Percentiles rank a stretch among this genome's conserved stretches.
phyloP scores from a whole-genome alignment of 2,888 invertebrate species.

The Pterostichus niger region DNA sequence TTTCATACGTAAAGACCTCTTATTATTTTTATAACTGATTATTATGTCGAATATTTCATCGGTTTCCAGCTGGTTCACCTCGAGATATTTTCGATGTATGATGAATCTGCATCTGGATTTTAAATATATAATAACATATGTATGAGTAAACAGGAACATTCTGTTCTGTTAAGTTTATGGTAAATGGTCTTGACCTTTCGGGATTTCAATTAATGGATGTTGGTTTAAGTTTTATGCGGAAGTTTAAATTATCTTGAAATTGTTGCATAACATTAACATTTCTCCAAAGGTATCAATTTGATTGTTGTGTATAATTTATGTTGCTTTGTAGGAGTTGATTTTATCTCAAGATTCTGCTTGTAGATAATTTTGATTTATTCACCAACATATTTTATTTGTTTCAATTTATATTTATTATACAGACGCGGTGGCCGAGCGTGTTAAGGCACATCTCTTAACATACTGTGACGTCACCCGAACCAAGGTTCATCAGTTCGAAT shows the following conservation, averaged over 20 bases:
- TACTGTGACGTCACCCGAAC: too few species aligned
- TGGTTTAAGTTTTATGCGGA: constrained; percentile 14
- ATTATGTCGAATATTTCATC: constrained; percentile 45
- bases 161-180: constrained; percentile 12
- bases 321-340: background rate
- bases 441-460: too few species aligned
- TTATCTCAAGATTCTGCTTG: background rate
- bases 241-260: constrained; percentile 34
- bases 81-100: constrained; percentile 16
- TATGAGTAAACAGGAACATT: constrained; percentile 30
- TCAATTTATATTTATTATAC: background rate
- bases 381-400: constrained; percentile 29
- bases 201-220: constrained; percentile 28
- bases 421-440: too few species aligned
- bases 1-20: constrained; percentile 2
- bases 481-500: too few species aligned
- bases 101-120: constrained; percentile 31
- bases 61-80: constrained; percentile 34
- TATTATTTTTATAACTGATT: constrained; percentile 22
- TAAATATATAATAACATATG: constrained; percentile 42
- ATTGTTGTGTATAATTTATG: constrained; percentile 40
- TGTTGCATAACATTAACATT: constrained; percentile 39
- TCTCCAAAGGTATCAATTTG: constrained; percentile 50
- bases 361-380: constrained; percentile 40
- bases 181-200: constrained; percentile 47